phyloP scores from a whole-genome alignment of 2,113 vertebrate genomes.

The Nanorana parkeri region DNA sequence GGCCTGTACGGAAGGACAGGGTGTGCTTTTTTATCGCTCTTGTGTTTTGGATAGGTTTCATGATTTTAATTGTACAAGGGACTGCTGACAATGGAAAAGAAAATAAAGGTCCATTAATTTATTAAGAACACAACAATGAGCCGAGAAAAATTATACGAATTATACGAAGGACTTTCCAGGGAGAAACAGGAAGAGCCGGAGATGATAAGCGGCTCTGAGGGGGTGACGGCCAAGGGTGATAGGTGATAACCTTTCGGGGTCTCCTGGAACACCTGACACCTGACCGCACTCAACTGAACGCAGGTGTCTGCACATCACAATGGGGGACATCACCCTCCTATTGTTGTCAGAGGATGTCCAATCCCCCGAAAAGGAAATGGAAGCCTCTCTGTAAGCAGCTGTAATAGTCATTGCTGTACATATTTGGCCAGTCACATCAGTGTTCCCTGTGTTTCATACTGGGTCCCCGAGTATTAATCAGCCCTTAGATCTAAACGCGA shows the following conservation, averaged over 20 bases:
- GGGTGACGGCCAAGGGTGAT: neutral
- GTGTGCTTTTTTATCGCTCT: conserved; percentile 11
- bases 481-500: too few species aligned
- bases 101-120: neutral
- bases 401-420: too few species aligned
- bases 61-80: neutral
- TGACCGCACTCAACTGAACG: neutral
- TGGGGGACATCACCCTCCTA: too few species aligned
- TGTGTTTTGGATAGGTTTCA: neutral
- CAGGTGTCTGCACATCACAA: neutral
- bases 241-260: neutral
- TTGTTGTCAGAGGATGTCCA: too few species aligned
- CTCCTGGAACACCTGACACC: neutral
- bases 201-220: neutral
- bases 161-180: conserved; percentile 1
- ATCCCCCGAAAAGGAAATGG: too few species aligned
- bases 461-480: too few species aligned
- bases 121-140: conserved; percentile 39
- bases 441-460: too few species aligned
- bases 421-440: too few species aligned
- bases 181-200: conserved; percentile 40
- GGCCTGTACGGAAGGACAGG: conserved; percentile 29
- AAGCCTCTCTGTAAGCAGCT: too few species aligned
- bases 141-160: neutral
- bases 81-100: conserved; percentile 26